Base-by-base conservation (phyloP, 23 tunicate species). In the Trididemnum nubilum region DNA sequence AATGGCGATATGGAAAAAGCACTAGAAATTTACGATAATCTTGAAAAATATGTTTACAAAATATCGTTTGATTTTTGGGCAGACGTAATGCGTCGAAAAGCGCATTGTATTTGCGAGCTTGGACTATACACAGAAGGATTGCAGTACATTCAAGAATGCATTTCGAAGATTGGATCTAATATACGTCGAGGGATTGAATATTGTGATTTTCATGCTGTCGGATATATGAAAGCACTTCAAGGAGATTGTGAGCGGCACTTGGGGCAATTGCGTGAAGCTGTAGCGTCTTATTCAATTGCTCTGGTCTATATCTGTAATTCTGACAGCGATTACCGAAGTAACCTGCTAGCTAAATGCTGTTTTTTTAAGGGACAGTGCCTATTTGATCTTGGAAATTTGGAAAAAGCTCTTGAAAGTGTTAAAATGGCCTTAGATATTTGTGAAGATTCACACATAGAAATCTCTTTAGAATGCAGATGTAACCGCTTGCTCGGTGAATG, bases 181-280 rank as follows among this genome's bases (percentile, higher is more conserved):
- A n/a, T n/a, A n/a, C n/a, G n/a, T n/a, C n/a, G n/a, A n/a, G n/a
- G n/a, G n/a, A 44, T 44, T 7, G 12, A 7, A 7, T 44, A 9
- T 7, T 44, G 9, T 44, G 15, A 44, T 7, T 15, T 7, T 69
- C 39, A 33, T 12, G 37, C 12, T 28, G 9, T 27, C 4, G 38
- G 74, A 15, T 32, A 69, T 32, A 5, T 69, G 37, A 29, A 3
- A 4, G n/a, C 74, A 3, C 39, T 69, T 5, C 19, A 69, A 32
- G 74, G 38, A 32, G 38, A 69, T n/a, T 69, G 74, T n/a, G 32
- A 69, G 22, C 74, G 40, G 9, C 74, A 69, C 9, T 33, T 69
- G n/a, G 12, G 32, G 4, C 15, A 4, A 4, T 27, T 5, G 7
- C 9, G 32, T 7, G 26, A 15, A 5, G 74, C 74, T 4, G 32